Percentiles rank a stretch among this genome's conserved stretches.
These are phyloP conservation scores for Phalangium opilio DNA, from an alignment of 2,888 invertebrate species.

Conservation along the genomic window DNA sequence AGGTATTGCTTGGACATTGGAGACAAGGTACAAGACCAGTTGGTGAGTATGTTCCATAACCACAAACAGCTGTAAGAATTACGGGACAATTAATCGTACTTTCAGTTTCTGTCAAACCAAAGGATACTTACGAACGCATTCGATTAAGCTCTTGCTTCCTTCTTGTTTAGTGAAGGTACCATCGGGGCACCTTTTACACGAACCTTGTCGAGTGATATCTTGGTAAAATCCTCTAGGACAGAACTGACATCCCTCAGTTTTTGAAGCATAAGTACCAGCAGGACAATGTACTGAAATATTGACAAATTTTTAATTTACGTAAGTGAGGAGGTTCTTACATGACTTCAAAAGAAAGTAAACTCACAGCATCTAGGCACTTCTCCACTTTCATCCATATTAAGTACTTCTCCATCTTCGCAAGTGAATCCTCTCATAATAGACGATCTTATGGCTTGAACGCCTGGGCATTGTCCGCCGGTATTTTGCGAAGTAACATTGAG, in stretches of 20 bases:
- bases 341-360: conserved; percentile 29
- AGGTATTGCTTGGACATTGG: conserved; percentile 85
- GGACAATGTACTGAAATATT: conserved; percentile 72
- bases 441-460: conserved; percentile 68
- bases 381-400: conserved; percentile 48
- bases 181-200: conserved; percentile 74
- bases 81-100: too few species aligned
- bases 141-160: conserved; percentile 58
- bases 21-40: conserved; percentile 84
- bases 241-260: conserved; percentile 75
- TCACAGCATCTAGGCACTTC: conserved; percentile 71
- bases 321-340: too few species aligned
- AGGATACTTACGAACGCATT: conserved; percentile 48
- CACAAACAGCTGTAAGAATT: conserved; percentile 52
- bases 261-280: conserved; percentile 83
- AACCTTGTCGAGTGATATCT: conserved; percentile 74
- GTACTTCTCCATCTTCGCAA: conserved; percentile 80
- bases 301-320: neutral
- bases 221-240: conserved; percentile 89
- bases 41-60: conserved; percentile 87
- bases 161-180: conserved; percentile 67
- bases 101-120: neutral
- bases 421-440: conserved; percentile 76
- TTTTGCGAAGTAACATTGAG: conserved; percentile 57
- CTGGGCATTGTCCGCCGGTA: conserved; percentile 83